phyloP scores from a whole-genome alignment of 2,113 vertebrate species.

The Zosterops borbonicus region DNA sequence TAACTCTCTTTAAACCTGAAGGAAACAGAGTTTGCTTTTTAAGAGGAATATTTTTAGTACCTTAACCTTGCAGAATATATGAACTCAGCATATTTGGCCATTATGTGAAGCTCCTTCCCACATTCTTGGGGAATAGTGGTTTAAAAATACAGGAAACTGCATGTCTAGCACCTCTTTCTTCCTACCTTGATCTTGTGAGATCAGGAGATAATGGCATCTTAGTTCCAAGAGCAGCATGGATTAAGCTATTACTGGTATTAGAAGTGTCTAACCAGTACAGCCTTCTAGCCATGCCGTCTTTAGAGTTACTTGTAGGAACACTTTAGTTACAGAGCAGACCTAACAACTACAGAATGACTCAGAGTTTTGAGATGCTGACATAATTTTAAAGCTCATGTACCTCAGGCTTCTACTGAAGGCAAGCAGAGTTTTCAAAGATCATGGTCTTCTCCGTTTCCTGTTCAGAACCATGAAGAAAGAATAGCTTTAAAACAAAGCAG shows the following conservation, averaged over 20 bases:
- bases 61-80: neutral
- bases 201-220: neutral
- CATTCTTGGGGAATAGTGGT: neutral
- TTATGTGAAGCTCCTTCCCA: neutral
- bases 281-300: neutral
- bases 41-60: neutral
- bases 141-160: neutral
- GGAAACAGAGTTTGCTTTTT: neutral
- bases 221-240: neutral
- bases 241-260: neutral
- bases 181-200: neutral
- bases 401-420: neutral
- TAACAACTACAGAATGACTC: neutral
- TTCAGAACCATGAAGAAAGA: neutral
- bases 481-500: neutral
- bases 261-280: neutral
- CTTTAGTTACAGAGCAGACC: neutral
- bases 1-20: neutral
- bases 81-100: neutral
- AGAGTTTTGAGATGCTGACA: neutral
- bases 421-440: neutral
- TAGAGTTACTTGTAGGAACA: neutral
- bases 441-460: neutral
- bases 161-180: neutral
- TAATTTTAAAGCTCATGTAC: neutral